Evolutionary conservation across 2,113 vertebrate species (phyloP).

Genomic region (Neodontobutis hainanensis): DNA sequence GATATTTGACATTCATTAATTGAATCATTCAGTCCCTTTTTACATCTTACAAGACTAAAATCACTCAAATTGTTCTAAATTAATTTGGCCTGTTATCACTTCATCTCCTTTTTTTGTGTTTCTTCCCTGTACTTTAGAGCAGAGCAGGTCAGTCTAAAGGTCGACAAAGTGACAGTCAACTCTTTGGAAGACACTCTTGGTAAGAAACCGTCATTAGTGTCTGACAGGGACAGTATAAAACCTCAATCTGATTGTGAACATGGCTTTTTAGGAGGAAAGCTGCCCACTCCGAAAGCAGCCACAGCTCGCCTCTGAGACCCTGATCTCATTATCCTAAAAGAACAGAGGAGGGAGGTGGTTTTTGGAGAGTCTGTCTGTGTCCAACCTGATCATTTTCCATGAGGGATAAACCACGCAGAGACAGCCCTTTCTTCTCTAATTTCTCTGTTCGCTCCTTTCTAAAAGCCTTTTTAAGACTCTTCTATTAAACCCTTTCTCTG

Average conservation of each 20-base stretch:
- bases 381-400: slow-evolving; percentile 24
- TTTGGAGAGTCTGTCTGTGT: not conserved
- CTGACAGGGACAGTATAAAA: not conserved
- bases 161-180: slow-evolving; percentile 80
- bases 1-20: no score
- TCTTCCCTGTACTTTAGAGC: slow-evolving; percentile 66
- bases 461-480: slow-evolving; percentile 2
- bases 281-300: slow-evolving; percentile 68
- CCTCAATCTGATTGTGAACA: not conserved
- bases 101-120: not conserved
- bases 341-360: not conserved
- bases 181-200: slow-evolving; percentile 86
- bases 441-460: not conserved
- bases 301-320: slow-evolving; percentile 69
- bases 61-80: no score
- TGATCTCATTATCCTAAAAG: not conserved
- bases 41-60: no score
- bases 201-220: slow-evolving; percentile 62
- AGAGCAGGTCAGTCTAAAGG: slow-evolving; percentile 69
- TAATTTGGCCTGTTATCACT: no score
- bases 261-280: slow-evolving; percentile 72
- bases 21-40: no score
- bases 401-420: slow-evolving; percentile 56
- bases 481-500: slow-evolving; percentile 29
- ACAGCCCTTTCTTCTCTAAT: slow-evolving; percentile 11